Percentiles rank a stretch among this genome's conserved stretches.
Conservation (phyloP, 1,140 invertebrate species). For the Lordiphosa collinella region DNA sequence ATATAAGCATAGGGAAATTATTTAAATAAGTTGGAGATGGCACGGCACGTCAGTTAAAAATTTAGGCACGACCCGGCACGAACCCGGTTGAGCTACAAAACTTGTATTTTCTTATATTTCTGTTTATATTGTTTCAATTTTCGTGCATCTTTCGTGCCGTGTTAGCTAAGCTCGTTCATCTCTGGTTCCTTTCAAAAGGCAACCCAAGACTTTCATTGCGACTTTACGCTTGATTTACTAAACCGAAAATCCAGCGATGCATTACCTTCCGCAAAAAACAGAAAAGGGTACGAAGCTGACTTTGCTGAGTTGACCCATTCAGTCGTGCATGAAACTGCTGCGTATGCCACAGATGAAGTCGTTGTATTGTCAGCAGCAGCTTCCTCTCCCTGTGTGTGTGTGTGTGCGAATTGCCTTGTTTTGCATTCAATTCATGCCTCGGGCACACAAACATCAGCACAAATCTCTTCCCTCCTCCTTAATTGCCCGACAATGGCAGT, state of each 20-base stretch:
- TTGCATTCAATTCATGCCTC: slow-evolving; percentile 56
- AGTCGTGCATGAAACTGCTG: slow-evolving; percentile 65
- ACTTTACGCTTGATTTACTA: slow-evolving; percentile 68
- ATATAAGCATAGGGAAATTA: slow-evolving; percentile 11
- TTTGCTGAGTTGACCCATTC: slow-evolving; percentile 40
- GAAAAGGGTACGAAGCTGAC: slow-evolving; percentile 23
- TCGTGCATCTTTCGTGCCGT: too few relatives aligned
- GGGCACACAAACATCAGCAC: slow-evolving; percentile 15
- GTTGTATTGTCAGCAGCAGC: slow-evolving; percentile 27
- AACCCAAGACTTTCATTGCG: slow-evolving; percentile 40
- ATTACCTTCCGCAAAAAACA: slow-evolving; percentile 18
- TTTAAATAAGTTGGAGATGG: too few relatives aligned
- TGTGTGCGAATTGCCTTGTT: slow-evolving; percentile 8
- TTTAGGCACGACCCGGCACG: too few relatives aligned
- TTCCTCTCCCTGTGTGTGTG: not conserved
- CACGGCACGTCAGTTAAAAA: too few relatives aligned
- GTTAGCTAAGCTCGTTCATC: too few relatives aligned
- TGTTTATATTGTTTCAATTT: too few relatives aligned
- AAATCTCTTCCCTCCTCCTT: slow-evolving; percentile 10
- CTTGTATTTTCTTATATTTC: too few relatives aligned
- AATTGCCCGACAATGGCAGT: slow-evolving; percentile 26
- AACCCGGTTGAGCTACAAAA: too few relatives aligned
- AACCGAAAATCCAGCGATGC: slow-evolving; percentile 57
- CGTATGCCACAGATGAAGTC: slow-evolving; percentile 43
- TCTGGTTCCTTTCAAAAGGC: slow-evolving; percentile 19